Evolutionary conservation across 2,888 invertebrate genomes (phyloP).

Genomic region (Ypsolopha sequella): DNA sequence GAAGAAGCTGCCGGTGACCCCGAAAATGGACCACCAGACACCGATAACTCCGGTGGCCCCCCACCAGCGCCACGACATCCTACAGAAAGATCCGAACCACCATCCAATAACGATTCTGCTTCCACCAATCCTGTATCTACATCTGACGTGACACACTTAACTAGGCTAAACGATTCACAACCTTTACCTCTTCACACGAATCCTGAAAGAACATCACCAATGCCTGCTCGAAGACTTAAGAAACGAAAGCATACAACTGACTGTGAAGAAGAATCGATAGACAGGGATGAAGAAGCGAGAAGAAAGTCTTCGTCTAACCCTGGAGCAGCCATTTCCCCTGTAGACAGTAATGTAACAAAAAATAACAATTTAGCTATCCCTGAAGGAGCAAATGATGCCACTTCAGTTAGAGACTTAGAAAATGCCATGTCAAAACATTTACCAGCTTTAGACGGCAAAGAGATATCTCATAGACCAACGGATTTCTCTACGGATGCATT

Average conservation of each 20-base stretch:
- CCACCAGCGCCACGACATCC: constrained; percentile 47
- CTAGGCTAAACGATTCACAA: constrained; percentile 52
- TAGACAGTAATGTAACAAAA: constrained; percentile 54
- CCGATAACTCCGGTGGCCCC: constrained; percentile 72
- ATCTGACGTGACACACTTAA: constrained; percentile 55
- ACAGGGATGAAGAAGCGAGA: constrained; percentile 53
- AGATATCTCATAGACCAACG: constrained; percentile 78
- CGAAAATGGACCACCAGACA: constrained; percentile 90
- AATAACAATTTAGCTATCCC: constrained; percentile 43
- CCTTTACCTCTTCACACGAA: constrained; percentile 53
- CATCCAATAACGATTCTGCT: constrained; percentile 45
- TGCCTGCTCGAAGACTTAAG: constrained; percentile 73
- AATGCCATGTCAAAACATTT: constrained; percentile 97
- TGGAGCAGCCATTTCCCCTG: constrained; percentile 46
- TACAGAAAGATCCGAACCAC: constrained; percentile 49
- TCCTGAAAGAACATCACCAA: constrained; percentile 66
- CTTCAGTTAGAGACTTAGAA: constrained; percentile 91
- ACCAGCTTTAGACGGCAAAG: constrained; percentile 71
- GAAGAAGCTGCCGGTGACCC: constrained; percentile 88
- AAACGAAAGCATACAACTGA: constrained; percentile 60
- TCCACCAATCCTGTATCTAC: constrained; percentile 54
- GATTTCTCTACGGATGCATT: constrained; percentile 91
- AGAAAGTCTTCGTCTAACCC: constrained; percentile 58
- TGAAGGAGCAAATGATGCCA: constrained; percentile 53
- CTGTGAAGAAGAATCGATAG: constrained; percentile 42